These are phyloP conservation scores for Oceanites oceanicus DNA, from an alignment of 2,113 vertebrate species.

Conservation along the genomic window DNA sequence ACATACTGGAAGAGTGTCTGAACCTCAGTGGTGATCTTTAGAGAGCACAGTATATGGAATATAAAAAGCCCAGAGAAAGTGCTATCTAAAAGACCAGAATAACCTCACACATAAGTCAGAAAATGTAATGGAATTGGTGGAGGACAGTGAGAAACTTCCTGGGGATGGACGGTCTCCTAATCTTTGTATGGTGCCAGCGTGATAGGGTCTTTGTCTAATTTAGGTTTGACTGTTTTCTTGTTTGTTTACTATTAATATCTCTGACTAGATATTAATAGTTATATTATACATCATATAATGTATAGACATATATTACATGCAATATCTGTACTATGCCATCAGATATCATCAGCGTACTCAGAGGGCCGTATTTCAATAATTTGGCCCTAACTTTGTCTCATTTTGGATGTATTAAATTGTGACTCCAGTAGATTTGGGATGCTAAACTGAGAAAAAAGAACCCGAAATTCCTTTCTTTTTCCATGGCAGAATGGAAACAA, in stretches of 20 bases:
- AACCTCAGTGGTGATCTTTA: not conserved
- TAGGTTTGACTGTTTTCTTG: not conserved
- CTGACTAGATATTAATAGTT: not conserved
- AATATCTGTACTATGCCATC: not conserved
- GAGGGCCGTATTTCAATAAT: not conserved
- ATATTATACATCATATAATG: too few relatives aligned
- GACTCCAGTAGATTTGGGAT: not conserved
- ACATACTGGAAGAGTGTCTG: not conserved
- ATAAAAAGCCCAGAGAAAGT: not conserved
- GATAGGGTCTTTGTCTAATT: not conserved
- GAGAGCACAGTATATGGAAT: not conserved
- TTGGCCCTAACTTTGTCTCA: not conserved
- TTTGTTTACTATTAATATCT: not conserved
- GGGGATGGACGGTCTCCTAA: not conserved
- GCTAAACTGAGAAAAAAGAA: not conserved
- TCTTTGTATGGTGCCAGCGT: rapidly evolving
- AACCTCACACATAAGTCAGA: not conserved
- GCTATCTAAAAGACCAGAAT: not conserved
- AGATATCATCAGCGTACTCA: not conserved
- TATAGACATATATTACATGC: not conserved
- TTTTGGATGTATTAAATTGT: not conserved
- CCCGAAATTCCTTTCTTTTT: not conserved
- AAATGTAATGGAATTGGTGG: not conserved
- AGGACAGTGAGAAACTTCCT: not conserved
- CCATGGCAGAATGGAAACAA: not conserved